A percentile compares a stretch with the other conserved stretches of the same genome.
phyloP scores from a whole-genome alignment of 2,797 vertebrate species.

The Bufotes viridis region DNA sequence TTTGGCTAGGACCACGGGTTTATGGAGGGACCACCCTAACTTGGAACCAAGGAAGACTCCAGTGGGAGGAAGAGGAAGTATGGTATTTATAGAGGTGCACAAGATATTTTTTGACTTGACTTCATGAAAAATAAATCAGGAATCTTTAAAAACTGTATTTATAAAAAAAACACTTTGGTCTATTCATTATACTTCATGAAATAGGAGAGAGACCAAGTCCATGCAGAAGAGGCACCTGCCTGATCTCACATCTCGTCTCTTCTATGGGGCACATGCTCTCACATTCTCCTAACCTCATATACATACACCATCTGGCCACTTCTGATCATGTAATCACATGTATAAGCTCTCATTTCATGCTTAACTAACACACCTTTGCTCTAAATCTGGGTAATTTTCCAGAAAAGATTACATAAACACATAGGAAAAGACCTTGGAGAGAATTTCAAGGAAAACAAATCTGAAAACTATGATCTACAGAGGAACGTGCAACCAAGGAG shows the following conservation, averaged over 20 bases:
- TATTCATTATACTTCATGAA: neutral
- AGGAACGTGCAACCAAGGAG: neutral
- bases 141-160: neutral
- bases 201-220: neutral
- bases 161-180: neutral
- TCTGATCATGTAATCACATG: conserved; percentile 5
- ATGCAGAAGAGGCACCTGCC: neutral
- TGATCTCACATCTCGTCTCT: neutral
- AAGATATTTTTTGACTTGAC: neutral
- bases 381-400: conserved; percentile 29
- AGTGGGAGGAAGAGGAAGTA: neutral
- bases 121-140: neutral
- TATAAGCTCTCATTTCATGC: conserved; percentile 28
- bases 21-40: neutral
- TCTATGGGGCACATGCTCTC: neutral
- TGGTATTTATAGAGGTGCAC: neutral
- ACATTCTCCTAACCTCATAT: neutral
- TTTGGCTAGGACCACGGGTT: neutral
- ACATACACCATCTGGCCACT: conserved; percentile 11
- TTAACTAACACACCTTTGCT: neutral
- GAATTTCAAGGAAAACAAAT: conserved; percentile 8
- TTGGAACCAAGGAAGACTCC: neutral
- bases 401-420: conserved; percentile 21
- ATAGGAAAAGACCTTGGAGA: conserved; percentile 18
- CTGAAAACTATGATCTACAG: neutral